Conservation (phyloP, 2,888 invertebrate species). For the Heliothis peltigera region DNA sequence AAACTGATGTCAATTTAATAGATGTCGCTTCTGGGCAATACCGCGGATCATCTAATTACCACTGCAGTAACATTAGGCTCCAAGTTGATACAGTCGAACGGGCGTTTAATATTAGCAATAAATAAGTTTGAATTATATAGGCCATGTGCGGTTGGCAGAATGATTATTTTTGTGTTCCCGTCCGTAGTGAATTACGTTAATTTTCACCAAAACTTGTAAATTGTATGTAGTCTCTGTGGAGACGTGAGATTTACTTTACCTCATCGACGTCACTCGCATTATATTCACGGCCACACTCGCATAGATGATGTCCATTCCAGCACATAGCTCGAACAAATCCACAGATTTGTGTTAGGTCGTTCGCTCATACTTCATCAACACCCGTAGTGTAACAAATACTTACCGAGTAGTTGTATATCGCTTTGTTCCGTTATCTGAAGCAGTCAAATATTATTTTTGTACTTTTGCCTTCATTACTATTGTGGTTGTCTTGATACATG, state of each 20-base stretch:
- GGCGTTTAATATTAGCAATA: conserved; percentile 59
- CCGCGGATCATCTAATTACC: conserved; percentile 27
- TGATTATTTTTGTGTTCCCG: conserved; percentile 84
- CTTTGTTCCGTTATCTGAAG: conserved; percentile 77
- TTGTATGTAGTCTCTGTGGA: conserved; percentile 60
- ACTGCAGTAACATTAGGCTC: conserved; percentile 25
- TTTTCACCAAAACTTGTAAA: conserved; percentile 73
- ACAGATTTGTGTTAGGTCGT: conserved; percentile 71
- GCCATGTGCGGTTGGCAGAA: conserved; percentile 76
- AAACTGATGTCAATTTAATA: conserved; percentile 60
- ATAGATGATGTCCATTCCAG: conserved; percentile 80
- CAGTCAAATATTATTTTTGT: conserved; percentile 80
- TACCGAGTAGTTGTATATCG: conserved; percentile 78
- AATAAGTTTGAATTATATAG: conserved; percentile 57
- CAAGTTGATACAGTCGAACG: conserved; percentile 36
- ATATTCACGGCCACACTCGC: conserved; percentile 56
- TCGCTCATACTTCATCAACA: conserved; percentile 67
- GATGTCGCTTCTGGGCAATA: conserved; percentile 38
- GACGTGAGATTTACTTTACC: conserved; percentile 67
- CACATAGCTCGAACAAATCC: conserved; percentile 77
- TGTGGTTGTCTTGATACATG: conserved; percentile 70
- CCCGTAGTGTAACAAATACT: conserved; percentile 76
- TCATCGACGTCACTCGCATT: conserved; percentile 65
- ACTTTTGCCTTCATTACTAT: conserved; percentile 75
- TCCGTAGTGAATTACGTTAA: conserved; percentile 84